phyloP scores from a whole-genome alignment of 2,797 vertebrate species.

The Smutsia gigantea region DNA sequence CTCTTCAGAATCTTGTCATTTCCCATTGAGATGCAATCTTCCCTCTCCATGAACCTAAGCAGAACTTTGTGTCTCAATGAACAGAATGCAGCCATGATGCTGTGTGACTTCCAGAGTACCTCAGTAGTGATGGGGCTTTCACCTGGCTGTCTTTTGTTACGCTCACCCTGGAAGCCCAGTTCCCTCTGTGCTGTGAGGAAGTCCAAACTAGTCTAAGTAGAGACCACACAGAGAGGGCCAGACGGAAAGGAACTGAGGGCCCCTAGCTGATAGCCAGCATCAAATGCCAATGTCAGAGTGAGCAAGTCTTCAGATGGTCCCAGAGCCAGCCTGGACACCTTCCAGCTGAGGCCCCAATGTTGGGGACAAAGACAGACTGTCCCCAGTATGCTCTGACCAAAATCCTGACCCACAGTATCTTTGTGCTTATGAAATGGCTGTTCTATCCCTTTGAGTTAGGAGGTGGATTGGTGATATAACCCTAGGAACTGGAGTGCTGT shows the following conservation, averaged over 20 bases:
- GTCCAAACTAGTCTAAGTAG: neutral
- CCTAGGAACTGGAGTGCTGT: neutral
- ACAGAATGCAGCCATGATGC: neutral
- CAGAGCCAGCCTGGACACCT: neutral
- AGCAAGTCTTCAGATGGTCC: neutral
- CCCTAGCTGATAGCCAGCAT: neutral
- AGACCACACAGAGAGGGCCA: neutral
- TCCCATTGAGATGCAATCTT: neutral
- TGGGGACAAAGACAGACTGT: neutral
- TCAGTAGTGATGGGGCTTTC: neutral
- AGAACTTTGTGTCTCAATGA: neutral
- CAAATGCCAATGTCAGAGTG: rapidly evolving
- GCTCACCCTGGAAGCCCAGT: neutral
- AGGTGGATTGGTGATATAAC: neutral
- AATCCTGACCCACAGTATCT: neutral
- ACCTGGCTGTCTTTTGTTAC: neutral
- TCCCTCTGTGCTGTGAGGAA: neutral
- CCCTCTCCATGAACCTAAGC: neutral
- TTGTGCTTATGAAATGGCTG: neutral
- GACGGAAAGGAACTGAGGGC: neutral
- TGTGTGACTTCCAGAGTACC: neutral
- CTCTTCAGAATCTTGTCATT: neutral
- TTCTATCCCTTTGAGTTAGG: neutral
- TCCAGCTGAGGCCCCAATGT: neutral
- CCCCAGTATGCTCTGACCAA: neutral